Base-by-base conservation (phyloP, 1,140 invertebrate species). In the Cyclina sinensis region DNA sequence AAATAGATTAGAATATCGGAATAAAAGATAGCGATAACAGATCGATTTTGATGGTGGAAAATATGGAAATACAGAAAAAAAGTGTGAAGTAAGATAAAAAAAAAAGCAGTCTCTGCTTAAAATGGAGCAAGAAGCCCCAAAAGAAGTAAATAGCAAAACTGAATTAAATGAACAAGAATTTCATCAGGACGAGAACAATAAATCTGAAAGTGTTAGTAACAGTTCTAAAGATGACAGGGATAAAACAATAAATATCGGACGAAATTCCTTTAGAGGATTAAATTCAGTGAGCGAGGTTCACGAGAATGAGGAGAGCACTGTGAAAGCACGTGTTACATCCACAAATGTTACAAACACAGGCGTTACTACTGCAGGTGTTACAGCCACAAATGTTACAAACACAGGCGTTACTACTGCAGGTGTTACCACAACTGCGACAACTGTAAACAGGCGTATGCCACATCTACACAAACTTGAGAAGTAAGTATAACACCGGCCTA, bases 391-490 rank as follows among this genome's bases (percentile, higher is more conserved):
- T n/a, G n/a, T n/a, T n/a, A n/a, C n/a, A n/a, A n/a, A n/a, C n/a
- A n/a, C n/a, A n/a, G n/a, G n/a, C n/a, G n/a, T n/a, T n/a, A n/a
- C n/a, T n/a, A n/a, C n/a, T n/a, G n/a, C n/a, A n/a, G n/a, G n/a
- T n/a, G n/a, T n/a, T n/a, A n/a, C n/a, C n/a, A n/a, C n/a, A n/a
- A n/a, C n/a, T 57, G 51, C 14, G 11, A 16, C 65, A 1, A 18
- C 65, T 39, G 32, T 70, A 1, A 70, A 18, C 37, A 70, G 65
- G 21, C 65, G 65, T 18, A 37, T 37, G n/a, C 65, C 30, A 70
- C 65, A 70, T 70, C 65, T 70, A 18, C 65, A 70, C 16, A 70
- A 70, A 70, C 65, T 70, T 35, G 65, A 70, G 27, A 70, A 70
- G 65, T 70, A 70, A 37, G 65, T 70, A 37, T 14, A 14, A 43